These are phyloP conservation scores for Chaetops frenatus DNA, from an alignment of 2,113 vertebrate genomes.

Conservation along the genomic window DNA sequence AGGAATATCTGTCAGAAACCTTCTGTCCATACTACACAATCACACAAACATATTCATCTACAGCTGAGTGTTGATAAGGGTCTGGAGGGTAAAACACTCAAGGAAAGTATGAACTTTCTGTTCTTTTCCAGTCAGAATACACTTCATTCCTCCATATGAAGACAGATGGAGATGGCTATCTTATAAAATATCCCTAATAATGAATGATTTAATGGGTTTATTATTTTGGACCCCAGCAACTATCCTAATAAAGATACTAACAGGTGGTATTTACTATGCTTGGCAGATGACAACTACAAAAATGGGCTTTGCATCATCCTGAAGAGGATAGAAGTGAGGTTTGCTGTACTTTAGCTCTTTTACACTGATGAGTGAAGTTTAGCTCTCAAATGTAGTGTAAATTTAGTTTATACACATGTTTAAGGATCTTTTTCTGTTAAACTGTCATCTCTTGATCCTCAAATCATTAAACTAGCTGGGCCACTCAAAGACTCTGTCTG, in stretches of 20 bases:
- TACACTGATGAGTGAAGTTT: background rate
- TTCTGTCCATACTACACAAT: background rate
- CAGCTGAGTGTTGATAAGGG: background rate
- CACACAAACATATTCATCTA: background rate
- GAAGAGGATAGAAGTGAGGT: background rate
- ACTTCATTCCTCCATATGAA: background rate
- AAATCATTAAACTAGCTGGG: background rate
- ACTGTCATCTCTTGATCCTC: background rate
- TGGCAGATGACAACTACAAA: background rate
- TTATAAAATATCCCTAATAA: background rate
- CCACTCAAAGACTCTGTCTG: background rate
- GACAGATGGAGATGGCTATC: background rate
- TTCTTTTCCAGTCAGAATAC: background rate
- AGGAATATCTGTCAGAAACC: background rate
- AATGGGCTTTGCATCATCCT: background rate
- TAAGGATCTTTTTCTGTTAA: background rate
- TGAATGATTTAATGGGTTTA: background rate
- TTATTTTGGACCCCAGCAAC: background rate
- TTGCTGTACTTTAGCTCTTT: background rate
- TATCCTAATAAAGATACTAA: background rate
- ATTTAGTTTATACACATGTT: background rate
- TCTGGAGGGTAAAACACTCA: background rate
- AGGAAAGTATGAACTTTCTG: background rate
- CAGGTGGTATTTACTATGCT: background rate
- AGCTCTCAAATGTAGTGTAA: background rate